A percentile compares a stretch with the other conserved stretches of the same genome.
phyloP scores from a whole-genome alignment of 2,888 invertebrate species.

The Ctenicera cuprea region DNA sequence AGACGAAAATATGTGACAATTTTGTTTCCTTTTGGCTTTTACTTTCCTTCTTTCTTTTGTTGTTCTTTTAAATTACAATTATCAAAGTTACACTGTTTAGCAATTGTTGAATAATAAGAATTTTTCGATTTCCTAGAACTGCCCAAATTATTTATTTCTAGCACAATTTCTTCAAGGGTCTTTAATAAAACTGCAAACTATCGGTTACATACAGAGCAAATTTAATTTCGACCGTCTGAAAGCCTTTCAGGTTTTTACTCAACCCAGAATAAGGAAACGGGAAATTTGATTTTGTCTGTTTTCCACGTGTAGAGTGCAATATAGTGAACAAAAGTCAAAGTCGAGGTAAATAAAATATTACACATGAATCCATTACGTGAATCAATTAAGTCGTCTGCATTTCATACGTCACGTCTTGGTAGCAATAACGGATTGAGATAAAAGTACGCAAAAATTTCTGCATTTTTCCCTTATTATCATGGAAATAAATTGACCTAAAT shows the following conservation, averaged over 20 bases:
- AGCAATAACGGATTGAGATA: conserved; percentile 46
- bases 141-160: too few relatives aligned
- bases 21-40: too few relatives aligned
- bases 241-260: too few relatives aligned
- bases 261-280: conserved; percentile 30
- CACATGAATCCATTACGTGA: background rate
- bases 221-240: conserved; percentile 17
- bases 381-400: conserved; percentile 6
- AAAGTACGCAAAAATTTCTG: conserved; percentile 52
- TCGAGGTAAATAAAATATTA: background rate
- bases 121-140: too few relatives aligned
- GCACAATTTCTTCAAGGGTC: too few relatives aligned
- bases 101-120: too few relatives aligned
- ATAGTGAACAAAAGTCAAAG: background rate
- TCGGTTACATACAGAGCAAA: background rate
- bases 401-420: conserved; percentile 28
- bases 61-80: too few relatives aligned
- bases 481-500: conserved; percentile 70
- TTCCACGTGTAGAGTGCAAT: conserved; percentile 4
- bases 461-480: conserved; percentile 64
- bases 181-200: too few relatives aligned
- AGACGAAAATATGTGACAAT: too few relatives aligned
- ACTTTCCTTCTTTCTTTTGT: too few relatives aligned
- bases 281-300: conserved; percentile 18
- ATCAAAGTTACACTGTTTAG: too few relatives aligned